These are phyloP conservation scores for Dissostichus mawsoni DNA, from an alignment of 2,113 vertebrate species.

Conservation along the genomic window DNA sequence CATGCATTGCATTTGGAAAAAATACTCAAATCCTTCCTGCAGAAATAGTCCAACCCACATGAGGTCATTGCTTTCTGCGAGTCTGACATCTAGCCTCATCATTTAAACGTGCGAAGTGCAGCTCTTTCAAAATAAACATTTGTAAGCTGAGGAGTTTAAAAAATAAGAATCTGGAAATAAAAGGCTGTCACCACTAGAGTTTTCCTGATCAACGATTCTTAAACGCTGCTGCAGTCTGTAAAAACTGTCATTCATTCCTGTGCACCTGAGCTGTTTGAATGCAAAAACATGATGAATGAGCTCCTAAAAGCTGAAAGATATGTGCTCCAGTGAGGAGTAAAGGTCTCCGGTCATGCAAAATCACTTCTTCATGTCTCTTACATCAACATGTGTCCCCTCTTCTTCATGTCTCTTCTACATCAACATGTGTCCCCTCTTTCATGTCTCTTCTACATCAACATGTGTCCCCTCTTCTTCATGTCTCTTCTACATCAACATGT, in stretches of 20 bases:
- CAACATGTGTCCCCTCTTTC: too few species aligned
- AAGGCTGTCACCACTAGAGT: conserved; percentile 15
- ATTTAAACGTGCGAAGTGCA: conserved; percentile 15
- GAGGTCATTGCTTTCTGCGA: neutral
- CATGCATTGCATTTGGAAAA: neutral
- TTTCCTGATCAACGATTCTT: neutral
- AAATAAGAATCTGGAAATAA: neutral
- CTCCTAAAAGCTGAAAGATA: neutral
- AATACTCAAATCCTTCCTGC: too few species aligned
- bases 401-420: too few species aligned
- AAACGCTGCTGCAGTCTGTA: conserved; percentile 1
- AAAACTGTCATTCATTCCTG: neutral
- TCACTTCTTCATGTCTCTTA: too few species aligned
- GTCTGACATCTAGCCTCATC: neutral
- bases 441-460: too few species aligned
- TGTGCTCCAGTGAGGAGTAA: neutral
- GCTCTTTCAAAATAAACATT: neutral
- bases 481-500: too few species aligned
- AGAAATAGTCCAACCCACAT: too few species aligned
- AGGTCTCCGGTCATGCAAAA: too few species aligned
- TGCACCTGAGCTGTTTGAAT: neutral
- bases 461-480: too few species aligned
- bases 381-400: too few species aligned
- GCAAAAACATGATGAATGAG: neutral
- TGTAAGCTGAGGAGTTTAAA: neutral